Evolutionary conservation across 1,140 invertebrate genomes (phyloP), one percentile per base, ranked within the genome.

Genomic region (Lordiphosa stackelbergi): DNA sequence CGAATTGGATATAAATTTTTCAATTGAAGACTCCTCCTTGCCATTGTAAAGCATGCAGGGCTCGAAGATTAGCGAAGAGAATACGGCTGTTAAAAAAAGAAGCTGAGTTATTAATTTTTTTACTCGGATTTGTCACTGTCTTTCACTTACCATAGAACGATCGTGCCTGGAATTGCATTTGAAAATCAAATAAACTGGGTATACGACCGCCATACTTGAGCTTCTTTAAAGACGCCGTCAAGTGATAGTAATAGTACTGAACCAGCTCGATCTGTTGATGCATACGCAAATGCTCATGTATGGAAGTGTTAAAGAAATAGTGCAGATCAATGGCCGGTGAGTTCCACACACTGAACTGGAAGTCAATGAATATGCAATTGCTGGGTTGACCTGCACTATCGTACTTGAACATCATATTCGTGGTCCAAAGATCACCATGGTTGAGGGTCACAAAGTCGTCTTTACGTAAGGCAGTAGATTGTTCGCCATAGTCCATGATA

Each of bases 371-470:
- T 22, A 85, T 66, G 9, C 66, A 56, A 63, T 87, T 85, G 4
- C 42, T 42, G 0, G 66, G 60, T 5, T 49, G 57, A 10, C 47
- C 43, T 7, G 53, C 1, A 2, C 31, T 57, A 46, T 90, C 81
- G 57, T 93, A 92, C 13, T 89, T 88, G 73, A 93, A 92, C 66
- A 93, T 79, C 66, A 92, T 90, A 56, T 93, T 93, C 40, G 91
- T 93, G 0, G 90, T 86, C 91, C 92, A 93, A 2, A 88, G 87
- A 72, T 93, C 92, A 1, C 92, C 92, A 52, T 93, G 92, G 61
- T 89, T 90, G 11, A 93, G 73, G 2, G 77, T 91, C 13, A 89
- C 88, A 63, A 92, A 91, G 31, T 90, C 88, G 2, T 89, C 86
- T 0, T 87, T 52, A 1, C 89, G 35, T 6, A 54, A 5, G 1